Evolutionary conservation across 2,797 vertebrate species (phyloP).

Genomic region (Cirrhinus molitorella): DNA sequence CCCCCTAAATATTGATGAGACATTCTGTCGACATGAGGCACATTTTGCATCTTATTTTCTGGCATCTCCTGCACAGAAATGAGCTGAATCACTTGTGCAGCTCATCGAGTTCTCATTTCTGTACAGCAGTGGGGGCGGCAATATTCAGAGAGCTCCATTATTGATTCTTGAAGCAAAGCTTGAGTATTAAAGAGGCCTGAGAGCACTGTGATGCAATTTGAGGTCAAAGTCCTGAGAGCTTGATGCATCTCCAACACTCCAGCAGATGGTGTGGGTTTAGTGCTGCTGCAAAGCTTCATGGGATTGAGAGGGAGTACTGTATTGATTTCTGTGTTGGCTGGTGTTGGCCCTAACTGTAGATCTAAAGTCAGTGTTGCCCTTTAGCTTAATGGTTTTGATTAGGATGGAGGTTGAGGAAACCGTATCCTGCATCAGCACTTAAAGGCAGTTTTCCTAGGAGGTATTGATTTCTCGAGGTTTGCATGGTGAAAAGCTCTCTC

Average conservation of each 20-base stretch:
- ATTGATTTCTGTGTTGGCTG: conserved; percentile 52
- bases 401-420: conserved; percentile 50
- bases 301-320: conserved; percentile 46
- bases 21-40: not conserved
- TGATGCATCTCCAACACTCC: conserved; percentile 66
- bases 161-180: conserved; percentile 52
- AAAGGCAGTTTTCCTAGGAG: conserved; percentile 28
- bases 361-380: conserved; percentile 50
- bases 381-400: conserved; percentile 55
- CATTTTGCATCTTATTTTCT: conserved; percentile 24
- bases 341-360: conserved; percentile 17
- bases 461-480: conserved; percentile 49
- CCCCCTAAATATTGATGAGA: conserved; percentile 48
- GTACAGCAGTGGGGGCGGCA: conserved; percentile 28
- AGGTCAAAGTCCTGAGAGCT: conserved; percentile 76
- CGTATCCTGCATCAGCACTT: conserved; percentile 46
- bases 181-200: conserved; percentile 46
- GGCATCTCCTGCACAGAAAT: conserved; percentile 20
- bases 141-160: conserved; percentile 45
- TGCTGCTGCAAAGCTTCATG: conserved; percentile 35
- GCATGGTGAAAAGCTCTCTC: conserved; percentile 35
- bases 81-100: conserved; percentile 25
- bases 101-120: conserved; percentile 21
- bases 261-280: conserved; percentile 72
- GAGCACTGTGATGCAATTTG: conserved; percentile 71